Evolutionary conservation across 1,140 invertebrate species (phyloP), one percentile per base, ranked within the genome.

Genomic region (Yoshiicerus persimilis): DNA sequence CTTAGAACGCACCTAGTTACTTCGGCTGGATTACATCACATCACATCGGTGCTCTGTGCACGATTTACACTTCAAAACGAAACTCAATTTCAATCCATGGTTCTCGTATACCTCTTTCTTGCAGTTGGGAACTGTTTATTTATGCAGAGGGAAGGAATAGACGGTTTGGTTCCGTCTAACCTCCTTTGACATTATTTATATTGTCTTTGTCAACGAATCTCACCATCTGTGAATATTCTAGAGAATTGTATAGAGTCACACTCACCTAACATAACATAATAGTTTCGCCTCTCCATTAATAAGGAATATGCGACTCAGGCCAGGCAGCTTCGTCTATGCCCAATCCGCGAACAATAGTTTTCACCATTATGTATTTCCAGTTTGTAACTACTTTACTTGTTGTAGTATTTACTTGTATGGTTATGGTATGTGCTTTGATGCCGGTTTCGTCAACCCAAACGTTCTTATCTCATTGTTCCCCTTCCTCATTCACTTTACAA

Each of bases 201-300:
- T 80, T 80, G 75, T 80, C 75, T 80, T 80, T 80, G 75, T 80
- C 75, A 80, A 80, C 75, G 75, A 36, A 80, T 80, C 75, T 80
- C 34, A 80, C 75, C 75, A 80, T 80, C 75, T 80, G 75, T 80
- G 75, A 80, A 80, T 80, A 80, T 80, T 80, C 75, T 2, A n/a
- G 32, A 20, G 70, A 36, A 80, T 38, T 70, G 23, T 30, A 27
- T 11, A 70, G 64, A 70, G 4, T 16, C n/a, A n/a, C n/a, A n/a
- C n/a, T n/a, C n/a, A 30, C 11, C 64, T 10, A n/a, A 56, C 2
- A n/a, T 56, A 70, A 70, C 64, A 6, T 70, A 70, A 70, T 70
- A 16, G 64, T 70, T 27, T 70, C 64, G 0, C 27, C 25, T 70
- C 23, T 70, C n/a, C n/a, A 27, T 30, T 70, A 30, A 27, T 70